A percentile compares a stretch with the other conserved stretches of the same genome.
phyloP scores from a whole-genome alignment of 2,113 vertebrate genomes.

The Salvelinus sp. region DNA sequence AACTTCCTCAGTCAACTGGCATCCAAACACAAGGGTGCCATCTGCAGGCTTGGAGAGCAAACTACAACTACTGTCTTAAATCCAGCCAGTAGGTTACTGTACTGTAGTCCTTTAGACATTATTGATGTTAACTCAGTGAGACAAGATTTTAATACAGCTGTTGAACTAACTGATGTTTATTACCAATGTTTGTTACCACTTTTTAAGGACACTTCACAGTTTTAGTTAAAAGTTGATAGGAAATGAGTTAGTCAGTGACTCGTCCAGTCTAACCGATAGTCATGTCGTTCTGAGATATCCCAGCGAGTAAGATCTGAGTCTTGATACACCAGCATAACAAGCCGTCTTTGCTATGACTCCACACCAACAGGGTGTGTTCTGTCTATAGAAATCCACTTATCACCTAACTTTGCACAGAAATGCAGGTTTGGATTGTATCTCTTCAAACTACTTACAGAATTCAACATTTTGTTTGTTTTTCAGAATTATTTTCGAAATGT shows the following conservation, averaged over 20 bases:
- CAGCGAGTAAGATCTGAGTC: background rate
- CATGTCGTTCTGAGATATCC: slow-evolving; percentile 16
- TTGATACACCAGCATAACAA: slow-evolving; percentile 47
- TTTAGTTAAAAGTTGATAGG: too few species aligned
- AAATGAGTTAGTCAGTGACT: too few species aligned
- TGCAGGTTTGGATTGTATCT: slow-evolving; percentile 56
- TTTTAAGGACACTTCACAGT: too few species aligned
- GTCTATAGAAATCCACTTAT: slow-evolving; percentile 28
- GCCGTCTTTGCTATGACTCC: slow-evolving; percentile 36
- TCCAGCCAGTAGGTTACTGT: slow-evolving; percentile 3
- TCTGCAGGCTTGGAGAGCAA: slow-evolving; percentile 41
- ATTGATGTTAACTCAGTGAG: slow-evolving; percentile 8
- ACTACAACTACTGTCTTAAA: slow-evolving; percentile 30
- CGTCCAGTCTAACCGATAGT: too few species aligned
- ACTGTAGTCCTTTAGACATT: slow-evolving; percentile 1
- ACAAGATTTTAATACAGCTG: too few species aligned
- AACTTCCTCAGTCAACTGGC: background rate
- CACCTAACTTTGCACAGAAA: slow-evolving; percentile 62
- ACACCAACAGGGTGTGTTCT: slow-evolving; percentile 34
- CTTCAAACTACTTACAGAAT: slow-evolving; percentile 20
- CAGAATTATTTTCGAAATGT: slow-evolving; percentile 25
- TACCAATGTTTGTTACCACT: background rate
- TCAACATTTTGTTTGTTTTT: slow-evolving; percentile 30
- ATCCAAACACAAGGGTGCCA: slow-evolving; percentile 36
- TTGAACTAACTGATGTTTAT: background rate